Evolutionary conservation across 2,113 vertebrate genomes (phyloP), one percentile per base, ranked within the genome.

Genomic region (Malurus elegans): DNA sequence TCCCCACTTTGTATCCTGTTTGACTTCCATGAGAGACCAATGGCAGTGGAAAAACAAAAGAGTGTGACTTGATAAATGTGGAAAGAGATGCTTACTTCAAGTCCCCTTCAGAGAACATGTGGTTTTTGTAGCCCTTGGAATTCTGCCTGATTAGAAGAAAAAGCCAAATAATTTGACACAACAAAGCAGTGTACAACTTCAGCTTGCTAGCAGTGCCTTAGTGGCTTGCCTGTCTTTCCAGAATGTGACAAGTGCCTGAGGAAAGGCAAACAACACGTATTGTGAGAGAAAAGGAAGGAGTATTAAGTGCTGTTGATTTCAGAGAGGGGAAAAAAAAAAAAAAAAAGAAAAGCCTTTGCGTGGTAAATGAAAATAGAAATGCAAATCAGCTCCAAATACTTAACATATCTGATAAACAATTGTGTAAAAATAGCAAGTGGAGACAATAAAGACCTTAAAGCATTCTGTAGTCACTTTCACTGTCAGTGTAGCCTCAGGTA

Each of bases 321-420:
- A 0, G 40, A 23, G 38, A 14, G 21, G 31, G 26, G 7, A 1
- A 1, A 1, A 12, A 21, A 21, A 51, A 48, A 1, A 21, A 47
- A 48, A 1, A 1, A 1, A 12, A 21, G 18, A 51, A 48, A 50
- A 57, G 8, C 28, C 25, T 90, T 92, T 96, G 85, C 54, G 23
- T 79, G 48, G 31, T 60, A 95, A 96, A 93, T 92, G 75, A 93
- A 96, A 93, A 92, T 42, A 94, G 91, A 90, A 95, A 97, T 96
- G 92, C 85, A 97, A 96, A 96, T 96, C 53, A 95, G 85, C 54
- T 90, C 79, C 83, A 93, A 87, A 95, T 95, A 85, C 92, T 97
- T 97, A 96, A 87, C 93, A 96, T 94, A 95, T 81, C 96, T 91
- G 93, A 97, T 96, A 97, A 97, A 96, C 81, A 97, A 67, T 91